Evolutionary conservation across 2,888 invertebrate species (phyloP).

Genomic region (Stenoptilia bipunctidactyla): DNA sequence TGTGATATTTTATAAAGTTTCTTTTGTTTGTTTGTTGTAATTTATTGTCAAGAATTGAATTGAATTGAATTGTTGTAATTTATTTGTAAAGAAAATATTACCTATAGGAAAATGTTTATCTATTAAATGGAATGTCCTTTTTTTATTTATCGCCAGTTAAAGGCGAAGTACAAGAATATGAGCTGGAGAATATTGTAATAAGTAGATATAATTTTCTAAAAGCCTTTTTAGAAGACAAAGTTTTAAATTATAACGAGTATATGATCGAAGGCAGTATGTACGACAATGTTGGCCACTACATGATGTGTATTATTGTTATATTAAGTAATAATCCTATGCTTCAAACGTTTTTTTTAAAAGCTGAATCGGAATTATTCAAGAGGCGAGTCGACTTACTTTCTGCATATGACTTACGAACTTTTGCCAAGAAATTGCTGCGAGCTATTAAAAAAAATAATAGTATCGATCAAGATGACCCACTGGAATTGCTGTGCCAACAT

Average conservation of each 20-base stretch:
- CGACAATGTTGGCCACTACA: conserved; percentile 73
- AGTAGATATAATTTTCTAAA: conserved; percentile 64
- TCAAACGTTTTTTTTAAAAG: conserved; percentile 33
- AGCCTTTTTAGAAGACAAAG: conserved; percentile 31
- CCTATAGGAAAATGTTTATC: too few species aligned
- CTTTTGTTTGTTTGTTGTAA: too few species aligned
- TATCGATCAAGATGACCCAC: conserved; percentile 23
- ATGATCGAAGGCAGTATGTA: conserved; percentile 70
- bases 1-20: too few species aligned
- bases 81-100: too few species aligned
- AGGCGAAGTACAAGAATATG: conserved; percentile 63
- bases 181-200: conserved; percentile 62
- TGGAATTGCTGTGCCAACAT: conserved; percentile 37
- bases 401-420: conserved; percentile 42
- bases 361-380: conserved; percentile 42
- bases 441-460: conserved; percentile 33
- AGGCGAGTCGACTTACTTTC: conserved; percentile 29
- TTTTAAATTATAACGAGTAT: conserved; percentile 58
- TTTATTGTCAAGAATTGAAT: too few species aligned
- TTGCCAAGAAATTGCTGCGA: conserved; percentile 42
- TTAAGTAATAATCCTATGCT: conserved; percentile 35
- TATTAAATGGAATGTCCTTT: conserved; percentile 53
- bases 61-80: too few species aligned
- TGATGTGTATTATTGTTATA: conserved; percentile 51
- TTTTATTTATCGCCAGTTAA: conserved; percentile 71